Evolutionary conservation across 2,113 vertebrate species (phyloP).

Genomic region (Camelus bactrianus): DNA sequence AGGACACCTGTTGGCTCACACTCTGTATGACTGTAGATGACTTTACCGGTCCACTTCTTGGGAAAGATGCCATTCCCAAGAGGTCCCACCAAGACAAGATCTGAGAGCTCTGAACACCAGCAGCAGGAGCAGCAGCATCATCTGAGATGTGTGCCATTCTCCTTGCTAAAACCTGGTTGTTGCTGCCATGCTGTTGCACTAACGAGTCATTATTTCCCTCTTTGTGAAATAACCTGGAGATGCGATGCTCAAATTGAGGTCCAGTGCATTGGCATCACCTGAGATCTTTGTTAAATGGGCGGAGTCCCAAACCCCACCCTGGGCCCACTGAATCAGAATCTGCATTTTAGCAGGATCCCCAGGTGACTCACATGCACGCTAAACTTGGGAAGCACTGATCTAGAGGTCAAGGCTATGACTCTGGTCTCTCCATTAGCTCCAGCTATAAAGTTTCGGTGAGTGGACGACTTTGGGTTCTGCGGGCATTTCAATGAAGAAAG

Average conservation of each 20-base stretch:
- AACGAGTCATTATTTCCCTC: neutral
- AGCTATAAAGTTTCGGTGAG: neutral
- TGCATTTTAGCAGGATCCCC: neutral
- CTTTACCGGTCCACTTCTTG: slow-evolving; percentile 37
- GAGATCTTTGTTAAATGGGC: neutral
- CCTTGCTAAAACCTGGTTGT: neutral
- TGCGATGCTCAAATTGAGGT: neutral
- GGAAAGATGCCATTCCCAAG: neutral
- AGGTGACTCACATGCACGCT: neutral
- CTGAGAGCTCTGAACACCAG: neutral
- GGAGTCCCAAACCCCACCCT: neutral
- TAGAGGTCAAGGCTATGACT: neutral
- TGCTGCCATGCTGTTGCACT: neutral
- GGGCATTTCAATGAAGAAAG: neutral
- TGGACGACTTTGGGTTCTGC: neutral
- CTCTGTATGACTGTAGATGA: neutral
- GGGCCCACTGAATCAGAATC: neutral
- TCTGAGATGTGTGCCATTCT: neutral
- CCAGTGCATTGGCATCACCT: neutral
- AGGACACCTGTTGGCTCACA: slow-evolving; percentile 18
- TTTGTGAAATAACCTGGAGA: neutral
- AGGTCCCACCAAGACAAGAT: neutral
- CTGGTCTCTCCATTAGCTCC: neutral
- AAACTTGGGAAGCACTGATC: neutral
- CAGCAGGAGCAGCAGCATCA: rapidly evolving